phyloP scores from a whole-genome alignment of 2,113 vertebrate species.

The Prunella fulvescens region DNA sequence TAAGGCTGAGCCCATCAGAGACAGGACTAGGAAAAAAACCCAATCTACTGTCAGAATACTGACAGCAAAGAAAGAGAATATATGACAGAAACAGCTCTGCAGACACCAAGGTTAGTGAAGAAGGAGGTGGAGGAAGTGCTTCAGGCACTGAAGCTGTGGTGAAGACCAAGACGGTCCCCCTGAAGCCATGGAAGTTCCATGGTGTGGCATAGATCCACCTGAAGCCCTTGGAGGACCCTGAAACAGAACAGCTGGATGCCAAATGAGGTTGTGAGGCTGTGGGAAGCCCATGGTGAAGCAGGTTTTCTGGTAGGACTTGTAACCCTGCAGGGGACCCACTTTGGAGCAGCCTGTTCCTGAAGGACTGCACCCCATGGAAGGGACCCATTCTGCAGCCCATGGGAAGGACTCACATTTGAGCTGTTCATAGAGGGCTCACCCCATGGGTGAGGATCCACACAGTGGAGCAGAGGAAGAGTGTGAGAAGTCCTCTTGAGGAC shows the following conservation, averaged over 20 bases:
- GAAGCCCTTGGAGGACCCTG: too few species aligned
- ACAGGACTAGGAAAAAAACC: background rate
- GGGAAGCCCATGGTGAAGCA: fast-evolving
- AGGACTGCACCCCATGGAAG: background rate
- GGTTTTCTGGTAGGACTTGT: background rate
- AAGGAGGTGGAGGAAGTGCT: background rate
- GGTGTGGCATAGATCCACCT: background rate
- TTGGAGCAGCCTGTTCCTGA: background rate
- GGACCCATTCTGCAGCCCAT: background rate
- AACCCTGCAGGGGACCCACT: background rate
- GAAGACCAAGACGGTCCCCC: background rate
- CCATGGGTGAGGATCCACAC: background rate
- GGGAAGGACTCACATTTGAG: background rate
- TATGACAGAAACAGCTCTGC: background rate
- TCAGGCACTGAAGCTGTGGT: background rate
- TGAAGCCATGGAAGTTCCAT: background rate
- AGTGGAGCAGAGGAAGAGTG: background rate
- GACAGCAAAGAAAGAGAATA: background rate
- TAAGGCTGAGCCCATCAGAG: background rate
- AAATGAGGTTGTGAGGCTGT: background rate
- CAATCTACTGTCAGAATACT: fast-evolving
- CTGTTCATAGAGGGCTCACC: background rate
- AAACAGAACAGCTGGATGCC: background rate
- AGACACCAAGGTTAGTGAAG: background rate
- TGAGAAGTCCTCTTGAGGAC: background rate